phyloP scores from a whole-genome alignment of 2,888 invertebrate species.

The Protonemura montana region DNA sequence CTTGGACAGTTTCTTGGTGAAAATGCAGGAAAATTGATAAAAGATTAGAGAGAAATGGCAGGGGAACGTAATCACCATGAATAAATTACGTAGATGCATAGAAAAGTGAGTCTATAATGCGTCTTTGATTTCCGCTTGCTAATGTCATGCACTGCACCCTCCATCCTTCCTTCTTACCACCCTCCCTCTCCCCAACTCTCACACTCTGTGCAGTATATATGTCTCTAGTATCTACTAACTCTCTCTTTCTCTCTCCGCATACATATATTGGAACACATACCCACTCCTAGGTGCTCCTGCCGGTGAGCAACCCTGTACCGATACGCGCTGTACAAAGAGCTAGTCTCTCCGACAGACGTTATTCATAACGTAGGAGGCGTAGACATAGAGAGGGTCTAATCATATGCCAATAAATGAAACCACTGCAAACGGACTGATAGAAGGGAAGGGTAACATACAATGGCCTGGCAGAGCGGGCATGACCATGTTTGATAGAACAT shows the following conservation, averaged over 20 bases:
- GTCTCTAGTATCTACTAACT: too few relatives aligned
- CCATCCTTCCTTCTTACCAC: neutral
- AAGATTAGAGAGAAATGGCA: neutral
- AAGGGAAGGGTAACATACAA: too few relatives aligned
- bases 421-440: neutral
- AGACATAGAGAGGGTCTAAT: slow-evolving; percentile 40
- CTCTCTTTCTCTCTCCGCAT: neutral
- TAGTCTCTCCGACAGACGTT: slow-evolving; percentile 35
- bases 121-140: neutral
- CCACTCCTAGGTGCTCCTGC: neutral
- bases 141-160: neutral
- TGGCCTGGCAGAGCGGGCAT: too few relatives aligned
- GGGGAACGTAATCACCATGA: neutral
- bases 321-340: slow-evolving; percentile 35
- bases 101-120: neutral
- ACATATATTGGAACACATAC: neutral
- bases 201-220: neutral
- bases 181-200: neutral
- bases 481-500: too few relatives aligned
- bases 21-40: neutral
- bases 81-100: neutral
- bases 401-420: slow-evolving; percentile 45
- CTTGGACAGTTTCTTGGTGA: neutral
- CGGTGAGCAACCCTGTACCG: neutral
- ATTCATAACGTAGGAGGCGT: neutral